Evolutionary conservation across 2,888 invertebrate genomes (phyloP), one percentile per base, ranked within the genome.

Genomic region (Cephus pulcher): DNA sequence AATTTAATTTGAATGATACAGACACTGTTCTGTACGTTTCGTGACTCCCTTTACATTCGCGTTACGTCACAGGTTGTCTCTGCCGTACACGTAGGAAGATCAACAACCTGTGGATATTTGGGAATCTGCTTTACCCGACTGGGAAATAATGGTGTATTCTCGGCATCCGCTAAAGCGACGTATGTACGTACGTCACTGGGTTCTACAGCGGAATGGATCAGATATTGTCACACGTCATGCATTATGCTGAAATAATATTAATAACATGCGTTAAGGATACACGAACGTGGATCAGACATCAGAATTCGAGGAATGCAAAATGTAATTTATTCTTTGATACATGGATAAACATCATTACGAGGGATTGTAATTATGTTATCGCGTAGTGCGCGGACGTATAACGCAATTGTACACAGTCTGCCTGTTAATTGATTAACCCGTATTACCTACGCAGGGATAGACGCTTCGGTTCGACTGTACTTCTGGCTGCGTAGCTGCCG

Each of bases 51-150:
- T 56, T 23, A 9, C 56, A 9, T 23, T 56, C 2, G 2, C 56
- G 56, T 56, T 56, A 69, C 12, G 56, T 12, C 75, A 80, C 71
- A 78, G 70, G 77, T 40, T 76, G 81, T 82, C 79, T 81, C 78
- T 76, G 76, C 79, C 75, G 79, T 83, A 84, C 82, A 83, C 80
- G 86, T 82, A 81, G 81, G 79, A 86, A 87, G 89, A 89, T 86
- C 89, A 89, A 89, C 89, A 90, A 89, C 89, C 89, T 90, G 89
- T 89, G 89, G 89, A 90, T 90, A 90, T 90, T 89, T 90, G 89
- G 87, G 86, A 89, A 89, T 87, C 87, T 86, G 88, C 84, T 89
- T 88, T 87, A 84, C 86, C 81, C 82, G 76, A 74, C 32, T 78
- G 79, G 76, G 35, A 73, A 75, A 77, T 56, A 56, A 56, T 56